Evolutionary conservation across 2,888 invertebrate species (phyloP), one percentile per base, ranked within the genome.

Genomic region (Heterodera filipjevi): DNA sequence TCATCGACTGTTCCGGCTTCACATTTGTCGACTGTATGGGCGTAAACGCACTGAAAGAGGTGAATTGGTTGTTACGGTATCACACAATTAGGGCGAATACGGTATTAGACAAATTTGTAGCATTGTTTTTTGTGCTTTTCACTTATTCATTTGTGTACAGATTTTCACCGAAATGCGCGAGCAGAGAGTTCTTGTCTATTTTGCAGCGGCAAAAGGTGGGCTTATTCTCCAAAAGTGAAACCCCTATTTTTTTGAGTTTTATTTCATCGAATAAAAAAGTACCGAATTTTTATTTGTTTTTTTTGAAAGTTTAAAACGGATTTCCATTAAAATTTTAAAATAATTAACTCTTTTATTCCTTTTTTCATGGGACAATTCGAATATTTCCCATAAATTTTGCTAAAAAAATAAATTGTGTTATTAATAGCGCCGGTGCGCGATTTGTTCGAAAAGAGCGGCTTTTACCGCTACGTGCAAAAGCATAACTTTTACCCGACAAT

Each of bases 1-100:
- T 88, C 70, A 84, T 89, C 74, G 89, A 89, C 77, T 89, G 89
- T 70, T 86, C 87, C 33, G 89, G 87, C 27, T 87, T 89, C 80
- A 89, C 89, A 16, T 88, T 87, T 70, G 87, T 89, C 44, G 89
- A 89, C 74, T 84, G 83, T 76, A 89, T 89, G 88, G 89, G 89
- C 33, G 86, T 89, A 32, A 85, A 85, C 72, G 85, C 87, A 12
- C 79, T 89, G 22, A 86, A 87, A 81, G 88, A 89, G 33, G 75
- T 80, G n/a, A 35, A 0, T 30, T 30, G 46, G 22, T 22, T 66
- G 30, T 44, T 71, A 30, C 35, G n/a, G 1, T 39, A 39, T 39
- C 12, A 39, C 39, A 39, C 12, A 39, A 39, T 39, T 1, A 39
- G 39, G 39, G n/a, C n/a, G n/a, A n/a, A n/a, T n/a, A n/a, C n/a